Evolutionary conservation across 2,888 invertebrate species (phyloP), one percentile per base, ranked within the genome.

Genomic region (Drosophila mimica): DNA sequence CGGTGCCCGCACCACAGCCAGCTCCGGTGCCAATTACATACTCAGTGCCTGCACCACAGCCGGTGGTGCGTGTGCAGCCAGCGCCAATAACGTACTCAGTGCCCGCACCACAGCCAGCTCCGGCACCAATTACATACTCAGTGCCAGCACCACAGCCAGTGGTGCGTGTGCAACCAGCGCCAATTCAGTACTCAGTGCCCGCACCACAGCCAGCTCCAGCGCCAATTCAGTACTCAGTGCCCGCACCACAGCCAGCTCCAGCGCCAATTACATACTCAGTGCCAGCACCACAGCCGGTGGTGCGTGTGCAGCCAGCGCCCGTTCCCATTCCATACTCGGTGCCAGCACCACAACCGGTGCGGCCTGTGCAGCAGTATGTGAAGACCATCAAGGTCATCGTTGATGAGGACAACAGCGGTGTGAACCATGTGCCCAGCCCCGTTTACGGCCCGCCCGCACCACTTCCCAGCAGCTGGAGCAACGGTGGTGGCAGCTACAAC

Each of bases 381-480:
- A 91, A 91, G 76, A 91, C 91, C 58, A 84, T 91, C 52, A 89
- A 82, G 63, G 61, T 91, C 38, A 86, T 91, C 51, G 83, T 91
- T 8, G 91, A 91, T 57, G 88, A 80, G 60, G 78, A 76, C 20
- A 74, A 69, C 51, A 68, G 56, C 25, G 62, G 54, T 2, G 69
- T 31, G 17, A 66, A 43, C n/a, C 76, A 58, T 28, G 76, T 78
- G 49, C 85, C 85, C 33, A 81, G 82, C 11, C 77, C 76, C 2
- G 69, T 76, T 6, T 91, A 91, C 34, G 91, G 88, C 6, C 73
- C 88, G 20, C 90, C 91, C 7, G 76, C 80, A 7, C 73, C 68
- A 1, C 62, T 68, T 0, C 59, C 56, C 17, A 59, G 9, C 56
- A 58, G 70, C 38, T 80, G 61, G 62, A 59, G 46, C 56, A 70